Evolutionary conservation across 2,888 invertebrate genomes (phyloP), one percentile per base, ranked within the genome.

Genomic region (Synergus itoensis): DNA sequence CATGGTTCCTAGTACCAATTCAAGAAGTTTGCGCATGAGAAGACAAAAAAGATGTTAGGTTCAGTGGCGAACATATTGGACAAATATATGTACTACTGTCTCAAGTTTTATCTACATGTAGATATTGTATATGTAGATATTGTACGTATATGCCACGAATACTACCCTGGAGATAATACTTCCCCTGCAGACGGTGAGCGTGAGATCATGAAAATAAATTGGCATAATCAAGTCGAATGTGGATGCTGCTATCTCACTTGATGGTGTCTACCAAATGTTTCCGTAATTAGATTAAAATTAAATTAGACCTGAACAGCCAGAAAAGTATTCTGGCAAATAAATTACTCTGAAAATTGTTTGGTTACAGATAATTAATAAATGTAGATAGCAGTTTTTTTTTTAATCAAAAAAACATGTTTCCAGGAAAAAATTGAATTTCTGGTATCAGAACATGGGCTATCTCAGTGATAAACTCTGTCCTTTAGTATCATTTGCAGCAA

Each of bases 181-280:
- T 63, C 36, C 36, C 8, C 21, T 16, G 5, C 63, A 63, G 16
- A 16, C 16, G 28, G 28, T 85, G 84, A 87, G 86, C 84, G 87
- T 89, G 89, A 84, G 84, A 82, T 86, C 85, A 86, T 81, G 85
- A 82, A 86, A 83, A 84, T 85, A 87, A 87, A 88, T 89, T 87
- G 86, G 78, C 77, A 82, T 84, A 85, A 88, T 88, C 85, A 86
- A 87, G 79, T 80, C 79, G 81, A 78, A 79, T 81, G 80, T 78
- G 83, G 76, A 81, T 77, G 82, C 79, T 80, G 78, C 85, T 82
- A 83, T 85, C 82, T 87, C 87, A 62, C 80, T 83, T 84, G 21
- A 85, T 86, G 84, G 84, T 82, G 81, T 85, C 77, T 81, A 77
- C 84, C 83, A 69, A 87, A 85, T 85, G 85, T 87, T 87, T 84